phyloP scores from a whole-genome alignment of 2,888 invertebrate species.

The Alentia gelatinosa region DNA sequence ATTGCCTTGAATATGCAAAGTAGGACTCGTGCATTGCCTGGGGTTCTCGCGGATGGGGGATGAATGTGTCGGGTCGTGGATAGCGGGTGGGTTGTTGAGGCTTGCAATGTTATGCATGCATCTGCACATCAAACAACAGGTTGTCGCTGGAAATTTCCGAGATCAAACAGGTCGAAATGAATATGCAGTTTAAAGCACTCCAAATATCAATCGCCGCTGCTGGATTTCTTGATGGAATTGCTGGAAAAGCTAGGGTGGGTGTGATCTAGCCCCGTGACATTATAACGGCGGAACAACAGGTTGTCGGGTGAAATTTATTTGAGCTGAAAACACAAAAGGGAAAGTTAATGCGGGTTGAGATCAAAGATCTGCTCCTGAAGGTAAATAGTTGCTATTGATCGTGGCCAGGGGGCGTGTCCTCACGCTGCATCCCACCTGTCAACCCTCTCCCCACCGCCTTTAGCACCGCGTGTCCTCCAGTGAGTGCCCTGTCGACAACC shows the following conservation, averaged over 20 bases:
- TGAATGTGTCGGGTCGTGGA: too few relatives aligned
- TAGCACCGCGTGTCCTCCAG: neutral
- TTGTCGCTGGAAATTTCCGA: neutral
- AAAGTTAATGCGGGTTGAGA: neutral
- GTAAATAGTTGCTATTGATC: neutral
- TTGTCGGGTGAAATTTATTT: neutral
- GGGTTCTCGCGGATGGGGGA: too few relatives aligned
- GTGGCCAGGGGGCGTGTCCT: neutral
- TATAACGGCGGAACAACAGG: neutral
- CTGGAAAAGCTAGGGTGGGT: too few relatives aligned
- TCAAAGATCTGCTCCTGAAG: neutral
- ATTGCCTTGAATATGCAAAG: too few relatives aligned
- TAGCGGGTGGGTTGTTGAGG: too few relatives aligned
- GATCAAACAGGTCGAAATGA: too few relatives aligned
- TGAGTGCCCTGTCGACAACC: neutral
- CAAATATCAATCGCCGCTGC: too few relatives aligned
- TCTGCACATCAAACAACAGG: neutral
- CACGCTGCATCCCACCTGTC: neutral
- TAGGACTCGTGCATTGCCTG: too few relatives aligned
- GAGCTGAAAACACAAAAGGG: neutral
- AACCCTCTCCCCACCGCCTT: neutral
- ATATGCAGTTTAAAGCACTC: too few relatives aligned
- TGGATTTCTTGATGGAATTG: too few relatives aligned
- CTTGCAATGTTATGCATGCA: neutral
- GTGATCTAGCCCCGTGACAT: too few relatives aligned